Conservation (phyloP, 2,797 vertebrate genomes). For the Dendrocincla fuliginosa region DNA sequence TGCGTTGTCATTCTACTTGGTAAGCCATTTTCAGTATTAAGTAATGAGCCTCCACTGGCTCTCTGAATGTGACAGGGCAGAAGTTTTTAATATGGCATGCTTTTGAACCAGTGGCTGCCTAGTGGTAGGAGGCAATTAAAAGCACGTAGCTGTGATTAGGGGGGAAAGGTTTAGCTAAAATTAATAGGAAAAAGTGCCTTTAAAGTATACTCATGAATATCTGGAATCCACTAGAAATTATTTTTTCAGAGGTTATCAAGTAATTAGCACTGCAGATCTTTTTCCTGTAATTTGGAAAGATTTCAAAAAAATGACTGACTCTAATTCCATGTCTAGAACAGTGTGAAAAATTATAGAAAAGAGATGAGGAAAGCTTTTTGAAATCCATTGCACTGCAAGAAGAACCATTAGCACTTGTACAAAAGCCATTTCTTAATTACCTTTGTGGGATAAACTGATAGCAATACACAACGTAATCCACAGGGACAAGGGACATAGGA, state of each 20-base stretch:
- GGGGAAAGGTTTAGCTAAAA: conserved; percentile 19
- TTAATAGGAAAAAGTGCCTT: neutral
- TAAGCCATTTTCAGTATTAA: conserved; percentile 67
- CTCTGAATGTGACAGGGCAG: neutral
- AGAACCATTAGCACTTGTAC: neutral
- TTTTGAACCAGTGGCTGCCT: neutral
- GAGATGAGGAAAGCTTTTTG: neutral
- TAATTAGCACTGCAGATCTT: conserved; percentile 49
- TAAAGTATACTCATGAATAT: neutral
- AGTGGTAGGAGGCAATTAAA: conserved; percentile 1
- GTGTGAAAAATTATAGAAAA: neutral
- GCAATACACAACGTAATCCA: neutral
- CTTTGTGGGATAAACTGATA: conserved; percentile 13
- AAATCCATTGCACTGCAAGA: conserved; percentile 4
- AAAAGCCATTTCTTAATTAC: conserved; percentile 57
- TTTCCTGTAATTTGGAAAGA: conserved; percentile 30
- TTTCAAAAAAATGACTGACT: conserved; percentile 29
- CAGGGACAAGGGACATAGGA: neutral
- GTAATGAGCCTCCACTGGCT: neutral
- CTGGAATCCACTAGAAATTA: neutral
- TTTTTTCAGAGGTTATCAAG: conserved; percentile 41
- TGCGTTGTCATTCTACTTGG: conserved; percentile 96
- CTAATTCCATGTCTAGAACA: neutral
- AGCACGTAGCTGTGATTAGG: neutral
- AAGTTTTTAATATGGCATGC: neutral